Base-by-base conservation (phyloP, 2,797 vertebrate species). In the Natrix natrix region DNA sequence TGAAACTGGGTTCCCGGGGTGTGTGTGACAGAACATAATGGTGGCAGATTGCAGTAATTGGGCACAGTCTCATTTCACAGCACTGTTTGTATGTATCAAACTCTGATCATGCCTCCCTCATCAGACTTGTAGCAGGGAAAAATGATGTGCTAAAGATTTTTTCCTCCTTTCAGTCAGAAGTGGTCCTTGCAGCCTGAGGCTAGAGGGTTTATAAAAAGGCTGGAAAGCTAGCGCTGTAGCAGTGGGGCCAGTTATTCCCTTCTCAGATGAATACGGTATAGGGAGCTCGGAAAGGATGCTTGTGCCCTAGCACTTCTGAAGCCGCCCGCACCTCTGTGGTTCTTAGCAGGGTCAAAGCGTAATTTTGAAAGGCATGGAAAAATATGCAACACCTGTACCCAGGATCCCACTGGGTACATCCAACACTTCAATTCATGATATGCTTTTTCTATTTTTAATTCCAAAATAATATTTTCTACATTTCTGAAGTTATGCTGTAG, bases 141-240 rank as follows among this genome's bases (percentile, higher is more conserved):
- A 88, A 91, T 88, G 92, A 89, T 93, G 90, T 91, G 93, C 87
- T 89, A 93, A 93, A 93, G 87, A 93, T 91, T 91, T 88, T 88
- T 90, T 86, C 56, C 86, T 91, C 55, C 90, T 89, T 91, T 89
- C 86, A 24, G 66, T 93, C 88, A 93, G 87, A 93, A 91, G 87
- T n/a, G 17, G 57, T 89, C 90, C 90, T 93, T 86, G 69, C 87
- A 91, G 93, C 93, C 93, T 93, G 90, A 91, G 90, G 93, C 93
- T 88, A 93, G 52, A 93, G 87, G 69, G 57, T 93, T 93, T 91
- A 74, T 89, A 91, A 93, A 91, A 90, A 93, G 87, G 66, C 93
- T 91, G 57, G 69, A 91, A 93, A 74, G 48, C 93, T 86, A 59
- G 87, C 48, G 89, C 69, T 37, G 16, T 59, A 93, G 87, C 93